Evolutionary conservation across 1,140 invertebrate species (phyloP).

Genomic region (Drosophila suzukii): DNA sequence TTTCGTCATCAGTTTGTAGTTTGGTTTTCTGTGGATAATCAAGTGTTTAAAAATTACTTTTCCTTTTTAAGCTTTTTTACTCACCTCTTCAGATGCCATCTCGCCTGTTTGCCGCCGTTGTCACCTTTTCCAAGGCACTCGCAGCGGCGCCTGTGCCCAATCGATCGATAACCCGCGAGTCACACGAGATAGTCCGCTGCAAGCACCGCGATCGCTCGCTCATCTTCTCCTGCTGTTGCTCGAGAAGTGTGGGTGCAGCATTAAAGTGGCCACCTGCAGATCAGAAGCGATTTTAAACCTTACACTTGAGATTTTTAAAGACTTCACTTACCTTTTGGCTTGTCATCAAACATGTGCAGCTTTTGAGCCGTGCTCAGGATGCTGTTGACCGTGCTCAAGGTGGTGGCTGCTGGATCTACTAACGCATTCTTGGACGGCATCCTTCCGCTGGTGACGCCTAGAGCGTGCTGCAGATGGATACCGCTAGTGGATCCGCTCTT

Average conservation of each 20-base stretch:
- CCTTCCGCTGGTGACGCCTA: slow-evolving; percentile 11
- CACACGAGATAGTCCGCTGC: slow-evolving; percentile 85
- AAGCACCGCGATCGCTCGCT: slow-evolving; percentile 88
- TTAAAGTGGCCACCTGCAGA: slow-evolving; percentile 85
- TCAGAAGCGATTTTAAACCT: background rate
- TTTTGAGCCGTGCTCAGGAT: slow-evolving; percentile 70
- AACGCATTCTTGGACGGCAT: slow-evolving; percentile 33
- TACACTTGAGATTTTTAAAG: too few relatives aligned
- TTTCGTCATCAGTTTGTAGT: background rate
- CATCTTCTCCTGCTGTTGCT: slow-evolving; percentile 90
- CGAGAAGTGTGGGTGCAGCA: slow-evolving; percentile 89
- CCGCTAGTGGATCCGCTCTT: slow-evolving; percentile 16
- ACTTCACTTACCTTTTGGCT: slow-evolving; percentile 59
- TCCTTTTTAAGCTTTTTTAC: background rate
- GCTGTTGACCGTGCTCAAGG: slow-evolving; percentile 66
- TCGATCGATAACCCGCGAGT: slow-evolving; percentile 67
- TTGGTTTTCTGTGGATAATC: slow-evolving; percentile 6
- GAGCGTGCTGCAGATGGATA: slow-evolving; percentile 34
- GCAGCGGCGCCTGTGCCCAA: slow-evolving; percentile 39
- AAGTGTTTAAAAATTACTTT: background rate
- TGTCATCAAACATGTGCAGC: slow-evolving; percentile 73
- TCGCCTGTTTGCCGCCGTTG: slow-evolving; percentile 33
- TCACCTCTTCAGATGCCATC: slow-evolving; percentile 43
- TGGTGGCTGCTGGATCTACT: slow-evolving; percentile 48
- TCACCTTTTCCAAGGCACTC: slow-evolving; percentile 43